phyloP scores from a whole-genome alignment of 2,113 vertebrate genomes.

The Poecilia latipinna region DNA sequence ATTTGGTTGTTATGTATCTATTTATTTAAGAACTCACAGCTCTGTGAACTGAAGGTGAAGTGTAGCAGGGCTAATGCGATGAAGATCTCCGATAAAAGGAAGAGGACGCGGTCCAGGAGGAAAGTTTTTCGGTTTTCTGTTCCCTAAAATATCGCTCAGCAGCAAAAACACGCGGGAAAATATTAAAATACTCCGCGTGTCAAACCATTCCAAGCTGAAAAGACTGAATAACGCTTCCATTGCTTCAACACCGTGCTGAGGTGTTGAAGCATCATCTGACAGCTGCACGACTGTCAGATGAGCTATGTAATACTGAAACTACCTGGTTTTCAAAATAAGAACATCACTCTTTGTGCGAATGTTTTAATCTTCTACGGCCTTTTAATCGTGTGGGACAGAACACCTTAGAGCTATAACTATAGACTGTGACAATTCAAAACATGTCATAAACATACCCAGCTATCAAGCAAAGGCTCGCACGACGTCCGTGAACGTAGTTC shows the following conservation, averaged over 20 bases:
- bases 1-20: too few relatives aligned
- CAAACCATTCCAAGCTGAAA: constrained; percentile 44
- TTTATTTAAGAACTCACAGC: constrained; percentile 11
- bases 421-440: too few relatives aligned
- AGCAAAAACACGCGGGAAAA: constrained; percentile 75
- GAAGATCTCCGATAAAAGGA: constrained; percentile 74
- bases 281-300: neutral
- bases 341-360: neutral
- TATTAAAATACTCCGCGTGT: constrained; percentile 60
- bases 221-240: constrained; percentile 23
- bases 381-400: too few relatives aligned
- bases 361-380: too few relatives aligned
- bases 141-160: constrained; percentile 61
- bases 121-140: constrained; percentile 65
- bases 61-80: neutral
- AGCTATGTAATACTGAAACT: too few relatives aligned
- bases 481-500: too few relatives aligned
- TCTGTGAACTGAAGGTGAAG: constrained; percentile 62
- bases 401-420: too few relatives aligned
- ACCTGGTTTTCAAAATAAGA: neutral
- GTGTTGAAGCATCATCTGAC: too few relatives aligned
- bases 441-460: too few relatives aligned
- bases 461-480: too few relatives aligned
- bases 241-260: neutral
- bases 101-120: constrained; percentile 78